phyloP scores from a whole-genome alignment of 2,797 vertebrate genomes.

The Takifugu ocellatus region DNA sequence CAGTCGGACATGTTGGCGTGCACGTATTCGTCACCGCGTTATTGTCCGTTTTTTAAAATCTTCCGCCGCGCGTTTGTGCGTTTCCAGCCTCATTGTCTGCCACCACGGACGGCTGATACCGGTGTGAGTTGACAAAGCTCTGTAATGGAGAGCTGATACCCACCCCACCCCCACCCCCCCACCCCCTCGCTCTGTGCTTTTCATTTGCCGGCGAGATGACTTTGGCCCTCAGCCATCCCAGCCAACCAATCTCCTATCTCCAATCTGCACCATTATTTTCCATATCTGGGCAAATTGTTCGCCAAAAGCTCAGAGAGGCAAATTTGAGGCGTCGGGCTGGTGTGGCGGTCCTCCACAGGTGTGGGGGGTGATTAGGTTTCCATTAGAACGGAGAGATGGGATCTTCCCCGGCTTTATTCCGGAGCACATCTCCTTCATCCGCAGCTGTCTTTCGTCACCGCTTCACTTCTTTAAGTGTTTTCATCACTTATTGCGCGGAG shows the following conservation, averaged over 20 bases:
- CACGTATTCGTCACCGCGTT: conserved; percentile 19
- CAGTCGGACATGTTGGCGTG: background rate
- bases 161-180: conserved; percentile 28
- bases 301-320: conserved; percentile 44
- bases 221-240: conserved; percentile 59
- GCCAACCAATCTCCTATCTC: conserved; percentile 56
- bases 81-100: conserved; percentile 45
- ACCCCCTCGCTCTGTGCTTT: conserved; percentile 41
- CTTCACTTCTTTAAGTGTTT: conserved; percentile 18
- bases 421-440: conserved; percentile 7
- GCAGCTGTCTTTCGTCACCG: background rate
- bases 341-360: conserved; percentile 24
- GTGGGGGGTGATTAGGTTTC: conserved; percentile 26
- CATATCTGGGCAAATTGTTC: conserved; percentile 59
- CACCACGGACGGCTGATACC: conserved; percentile 60
- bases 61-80: conserved; percentile 3
- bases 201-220: conserved; percentile 66
- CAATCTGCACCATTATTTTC: conserved; percentile 57
- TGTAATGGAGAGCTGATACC: conserved; percentile 58
- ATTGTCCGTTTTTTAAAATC: no score
- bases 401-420: conserved; percentile 4
- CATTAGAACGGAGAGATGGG: conserved; percentile 19
- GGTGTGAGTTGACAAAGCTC: conserved; percentile 50
- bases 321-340: conserved; percentile 9
- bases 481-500: conserved; percentile 13